Conservation (phyloP, 2,797 vertebrate genomes). For the Hirundo rustica region DNA sequence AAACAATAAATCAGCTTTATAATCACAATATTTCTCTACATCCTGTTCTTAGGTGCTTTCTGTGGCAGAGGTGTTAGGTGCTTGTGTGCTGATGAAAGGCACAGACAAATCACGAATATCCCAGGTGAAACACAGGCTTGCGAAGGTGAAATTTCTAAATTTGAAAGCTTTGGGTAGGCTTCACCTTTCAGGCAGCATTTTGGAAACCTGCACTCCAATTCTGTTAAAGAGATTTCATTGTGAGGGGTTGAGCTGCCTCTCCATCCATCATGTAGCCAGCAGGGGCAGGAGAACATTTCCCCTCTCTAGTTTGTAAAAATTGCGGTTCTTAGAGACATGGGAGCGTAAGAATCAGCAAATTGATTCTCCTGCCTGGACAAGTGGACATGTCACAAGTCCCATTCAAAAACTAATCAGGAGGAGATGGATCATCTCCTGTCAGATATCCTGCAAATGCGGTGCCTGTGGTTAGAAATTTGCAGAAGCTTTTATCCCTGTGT, state of each 20-base stretch:
- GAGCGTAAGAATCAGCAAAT: neutral
- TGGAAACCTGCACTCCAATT: neutral
- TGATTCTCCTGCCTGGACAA: neutral
- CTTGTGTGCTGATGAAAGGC: neutral
- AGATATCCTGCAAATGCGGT: neutral
- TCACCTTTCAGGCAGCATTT: neutral
- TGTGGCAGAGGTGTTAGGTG: neutral
- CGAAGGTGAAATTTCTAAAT: neutral
- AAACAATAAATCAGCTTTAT: neutral
- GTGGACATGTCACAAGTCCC: neutral
- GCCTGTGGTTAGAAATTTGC: neutral
- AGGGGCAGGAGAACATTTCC: neutral
- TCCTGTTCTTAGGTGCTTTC: neutral
- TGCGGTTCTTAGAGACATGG: neutral
- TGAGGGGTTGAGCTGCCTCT: neutral
- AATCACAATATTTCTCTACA: neutral
- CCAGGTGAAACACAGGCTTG: neutral
- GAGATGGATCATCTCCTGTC: neutral
- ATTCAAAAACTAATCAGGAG: neutral
- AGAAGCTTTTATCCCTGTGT: neutral
- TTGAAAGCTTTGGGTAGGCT: neutral
- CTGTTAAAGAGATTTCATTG: neutral
- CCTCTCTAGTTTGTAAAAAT: neutral
- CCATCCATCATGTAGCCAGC: neutral
- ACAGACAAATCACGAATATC: neutral